A percentile compares a stretch with the other conserved stretches of the same genome.
phyloP scores from a whole-genome alignment of 1,140 invertebrate genomes.

The Whitmania pigra region DNA sequence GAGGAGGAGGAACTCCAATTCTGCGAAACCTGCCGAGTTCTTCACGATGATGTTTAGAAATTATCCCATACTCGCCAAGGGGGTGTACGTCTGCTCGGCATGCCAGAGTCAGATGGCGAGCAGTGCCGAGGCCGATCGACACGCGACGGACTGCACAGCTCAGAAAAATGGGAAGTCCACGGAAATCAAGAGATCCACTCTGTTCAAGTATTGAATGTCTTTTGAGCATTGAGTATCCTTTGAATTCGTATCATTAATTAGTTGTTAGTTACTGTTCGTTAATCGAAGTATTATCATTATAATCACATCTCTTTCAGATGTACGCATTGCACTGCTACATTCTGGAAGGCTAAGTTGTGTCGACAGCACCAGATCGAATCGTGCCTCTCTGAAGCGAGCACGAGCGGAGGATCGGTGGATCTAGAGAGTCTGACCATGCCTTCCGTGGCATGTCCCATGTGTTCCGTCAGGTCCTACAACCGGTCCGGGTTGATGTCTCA shows the following conservation, averaged over 20 bases:
- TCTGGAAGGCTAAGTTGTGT: slow-evolving; percentile 17
- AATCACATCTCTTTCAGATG: background rate
- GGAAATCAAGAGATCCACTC: slow-evolving; percentile 13
- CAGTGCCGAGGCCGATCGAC: background rate
- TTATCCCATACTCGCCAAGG: slow-evolving; percentile 14
- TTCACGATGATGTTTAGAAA: slow-evolving; percentile 14
- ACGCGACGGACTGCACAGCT: background rate
- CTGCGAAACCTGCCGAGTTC: background rate
- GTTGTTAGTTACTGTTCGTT: no score
- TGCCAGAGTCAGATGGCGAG: slow-evolving; percentile 12
- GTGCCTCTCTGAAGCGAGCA: slow-evolving; percentile 2
- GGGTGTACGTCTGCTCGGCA: background rate
- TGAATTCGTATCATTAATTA: no score
- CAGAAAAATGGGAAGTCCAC: background rate
- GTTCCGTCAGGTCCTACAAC: slow-evolving; percentile 4
- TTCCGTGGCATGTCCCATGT: slow-evolving; percentile 12
- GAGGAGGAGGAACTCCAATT: slow-evolving; percentile 1
- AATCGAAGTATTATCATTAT: no score
- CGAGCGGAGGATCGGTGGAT: background rate
- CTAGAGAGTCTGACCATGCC: slow-evolving; percentile 8
- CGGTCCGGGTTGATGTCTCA: slow-evolving; percentile 15
- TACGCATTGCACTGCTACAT: slow-evolving; percentile 4
- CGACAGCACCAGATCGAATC: slow-evolving; percentile 13
- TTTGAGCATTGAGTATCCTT: no score
- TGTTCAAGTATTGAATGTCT: slow-evolving; percentile 3